phyloP scores from a whole-genome alignment of 2,113 vertebrate species.

The Plestiodon gilberti region DNA sequence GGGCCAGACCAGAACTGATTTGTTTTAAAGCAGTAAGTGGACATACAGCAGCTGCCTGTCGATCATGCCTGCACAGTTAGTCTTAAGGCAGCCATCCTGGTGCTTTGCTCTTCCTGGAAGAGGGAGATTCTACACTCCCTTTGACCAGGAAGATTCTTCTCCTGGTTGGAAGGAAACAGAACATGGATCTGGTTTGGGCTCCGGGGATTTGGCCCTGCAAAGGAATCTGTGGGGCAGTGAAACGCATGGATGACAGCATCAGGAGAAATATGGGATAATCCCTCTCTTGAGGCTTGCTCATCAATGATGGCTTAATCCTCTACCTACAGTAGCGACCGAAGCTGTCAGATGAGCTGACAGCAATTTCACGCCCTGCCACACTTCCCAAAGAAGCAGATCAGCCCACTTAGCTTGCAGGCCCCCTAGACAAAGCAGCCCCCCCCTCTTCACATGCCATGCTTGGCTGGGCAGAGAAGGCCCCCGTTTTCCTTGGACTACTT shows the following conservation, averaged over 20 bases:
- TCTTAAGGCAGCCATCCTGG: background rate
- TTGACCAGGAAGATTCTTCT: constrained; percentile 9
- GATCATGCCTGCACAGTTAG: constrained; percentile 45
- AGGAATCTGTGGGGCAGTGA: constrained; percentile 28
- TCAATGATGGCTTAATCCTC: constrained; percentile 45
- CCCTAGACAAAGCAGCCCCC: constrained; percentile 10
- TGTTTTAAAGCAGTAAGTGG: background rate
- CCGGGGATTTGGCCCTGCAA: constrained; percentile 25
- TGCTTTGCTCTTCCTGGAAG: background rate
- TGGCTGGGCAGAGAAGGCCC: background rate
- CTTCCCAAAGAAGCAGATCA: constrained; percentile 41
- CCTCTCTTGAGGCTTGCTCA: constrained; percentile 56
- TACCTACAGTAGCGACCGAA: constrained; percentile 8
- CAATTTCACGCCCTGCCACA: background rate
- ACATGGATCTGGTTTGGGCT: no score
- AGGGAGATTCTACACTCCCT: constrained; percentile 24
- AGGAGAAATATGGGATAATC: constrained; percentile 59
- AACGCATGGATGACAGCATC: constrained; percentile 40
- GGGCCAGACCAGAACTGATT: background rate
- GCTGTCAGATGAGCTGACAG: constrained; percentile 46
- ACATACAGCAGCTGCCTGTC: constrained; percentile 4
- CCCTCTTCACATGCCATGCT: background rate
- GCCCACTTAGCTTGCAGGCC: constrained; percentile 4
- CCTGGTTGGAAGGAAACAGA: background rate
- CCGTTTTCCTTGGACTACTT: background rate